Evolutionary conservation across 2,888 invertebrate species (phyloP), one percentile per base, ranked within the genome.

Genomic region (Plutella xylostella): DNA sequence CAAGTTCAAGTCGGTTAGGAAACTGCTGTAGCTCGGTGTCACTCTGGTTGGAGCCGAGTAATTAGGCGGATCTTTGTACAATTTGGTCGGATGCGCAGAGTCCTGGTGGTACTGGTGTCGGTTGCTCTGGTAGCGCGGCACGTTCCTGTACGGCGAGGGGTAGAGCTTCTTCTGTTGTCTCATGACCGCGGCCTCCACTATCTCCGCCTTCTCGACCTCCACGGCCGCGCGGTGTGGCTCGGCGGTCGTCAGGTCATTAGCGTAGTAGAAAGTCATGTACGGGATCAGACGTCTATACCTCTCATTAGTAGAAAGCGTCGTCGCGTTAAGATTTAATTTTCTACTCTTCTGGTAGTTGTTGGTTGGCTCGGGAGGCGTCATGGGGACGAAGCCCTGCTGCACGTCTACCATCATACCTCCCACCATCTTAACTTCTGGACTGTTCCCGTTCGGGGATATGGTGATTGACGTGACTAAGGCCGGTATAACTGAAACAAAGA

Each of bases 201-300:
- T 71, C 56, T 80, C 62, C 31, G 75, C 77, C 54, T 83, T 83
- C 60, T 82, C 75, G 15, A 82, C 70, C 58, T 76, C 78, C 22
- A 84, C 57, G 46, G 65, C 65, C 46, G 69, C 73, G 46, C 42
- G 53, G 46, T 58, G 69, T 50, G 58, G 46, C 43, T 68, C 75
- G 50, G 66, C 76, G 43, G 69, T 77, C 68, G 60, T 61, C 51
- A 87, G 71, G 59, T 89, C 86, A 47, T 89, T 88, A 34, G 84
- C 86, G n/a, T 90, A 79, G 67, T 93, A 93, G 71, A 90, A 94
- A 28, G 92, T 92, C 88, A 92, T 91, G 66, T 93, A 93, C 1
- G 93, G 94, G 60, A 94, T 90, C 41, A 94, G 71, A 51, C 94
- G 85, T 58, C 93, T 88, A 62, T 90, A 90, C 42, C 93, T 85